phyloP scores from a whole-genome alignment of 2,888 invertebrate genomes.

The Plagodis pulveraria region DNA sequence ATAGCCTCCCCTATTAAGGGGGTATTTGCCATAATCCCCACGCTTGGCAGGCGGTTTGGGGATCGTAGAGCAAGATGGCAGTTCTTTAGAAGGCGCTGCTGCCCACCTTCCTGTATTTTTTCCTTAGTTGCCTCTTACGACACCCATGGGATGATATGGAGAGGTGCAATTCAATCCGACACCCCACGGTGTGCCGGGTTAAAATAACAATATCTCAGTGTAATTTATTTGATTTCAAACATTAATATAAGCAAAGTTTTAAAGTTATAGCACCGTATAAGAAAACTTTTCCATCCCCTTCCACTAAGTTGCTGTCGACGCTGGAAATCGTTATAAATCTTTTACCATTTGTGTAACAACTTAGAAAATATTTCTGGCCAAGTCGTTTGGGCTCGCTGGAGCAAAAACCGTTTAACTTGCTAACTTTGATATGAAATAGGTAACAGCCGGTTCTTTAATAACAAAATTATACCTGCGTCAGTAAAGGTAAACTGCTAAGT shows the following conservation, averaged over 20 bases:
- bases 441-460: constrained; percentile 41
- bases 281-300: constrained; percentile 53
- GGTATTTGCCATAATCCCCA: too few relatives aligned
- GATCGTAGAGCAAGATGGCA: too few relatives aligned
- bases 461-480: constrained; percentile 38
- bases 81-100: too few relatives aligned
- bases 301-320: constrained; percentile 56
- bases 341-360: constrained; percentile 56
- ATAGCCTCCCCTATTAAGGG: too few relatives aligned
- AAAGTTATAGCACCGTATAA: constrained; percentile 53
- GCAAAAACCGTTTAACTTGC: constrained; percentile 50
- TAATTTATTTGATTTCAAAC: constrained; percentile 66
- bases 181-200: too few relatives aligned
- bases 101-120: too few relatives aligned
- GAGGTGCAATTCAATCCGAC: too few relatives aligned
- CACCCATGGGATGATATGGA: too few relatives aligned
- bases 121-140: too few relatives aligned
- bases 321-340: constrained; percentile 66
- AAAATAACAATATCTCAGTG: constrained; percentile 58
- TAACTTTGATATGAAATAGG: constrained; percentile 48
- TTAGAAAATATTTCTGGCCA: constrained; percentile 51
- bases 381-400: constrained; percentile 40
- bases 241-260: constrained; percentile 69
- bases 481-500: constrained; percentile 40
- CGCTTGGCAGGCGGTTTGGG: too few relatives aligned